These are phyloP conservation scores for Phodopus roborovskii DNA, from an alignment of 2,113 vertebrate species.

Conservation along the genomic window DNA sequence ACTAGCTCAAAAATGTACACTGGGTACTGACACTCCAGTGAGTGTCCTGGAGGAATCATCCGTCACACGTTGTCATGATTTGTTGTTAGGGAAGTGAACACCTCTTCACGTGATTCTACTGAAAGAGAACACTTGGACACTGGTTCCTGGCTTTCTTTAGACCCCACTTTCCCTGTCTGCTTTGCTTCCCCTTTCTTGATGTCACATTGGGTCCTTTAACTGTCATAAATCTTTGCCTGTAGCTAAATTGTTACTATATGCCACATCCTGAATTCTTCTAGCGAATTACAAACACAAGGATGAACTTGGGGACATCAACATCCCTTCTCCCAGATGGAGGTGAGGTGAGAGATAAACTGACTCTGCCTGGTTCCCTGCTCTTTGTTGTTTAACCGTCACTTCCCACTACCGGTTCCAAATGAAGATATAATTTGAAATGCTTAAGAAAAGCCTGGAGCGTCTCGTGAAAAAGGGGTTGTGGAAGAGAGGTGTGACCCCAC, in stretches of 20 bases:
- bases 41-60: background rate
- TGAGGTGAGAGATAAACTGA: background rate
- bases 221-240: background rate
- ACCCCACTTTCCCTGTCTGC: rapidly evolving
- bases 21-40: background rate
- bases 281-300: background rate
- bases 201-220: background rate
- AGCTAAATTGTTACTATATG: background rate
- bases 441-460: constrained; percentile 19
- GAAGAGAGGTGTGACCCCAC: background rate
- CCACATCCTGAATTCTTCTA: background rate
- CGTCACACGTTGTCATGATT: background rate
- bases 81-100: background rate
- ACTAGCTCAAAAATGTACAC: background rate
- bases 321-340: background rate
- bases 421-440: background rate
- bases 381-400: background rate
- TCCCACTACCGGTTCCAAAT: background rate
- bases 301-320: background rate
- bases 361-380: background rate
- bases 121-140: background rate
- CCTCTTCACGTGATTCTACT: background rate
- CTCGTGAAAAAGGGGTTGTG: background rate
- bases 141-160: background rate
- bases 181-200: background rate